A percentile compares a stretch with the other conserved stretches of the same genome.
These are phyloP conservation scores for Orussus abietinus DNA, from an alignment of 1,140 invertebrate genomes.

Conservation along the genomic window DNA sequence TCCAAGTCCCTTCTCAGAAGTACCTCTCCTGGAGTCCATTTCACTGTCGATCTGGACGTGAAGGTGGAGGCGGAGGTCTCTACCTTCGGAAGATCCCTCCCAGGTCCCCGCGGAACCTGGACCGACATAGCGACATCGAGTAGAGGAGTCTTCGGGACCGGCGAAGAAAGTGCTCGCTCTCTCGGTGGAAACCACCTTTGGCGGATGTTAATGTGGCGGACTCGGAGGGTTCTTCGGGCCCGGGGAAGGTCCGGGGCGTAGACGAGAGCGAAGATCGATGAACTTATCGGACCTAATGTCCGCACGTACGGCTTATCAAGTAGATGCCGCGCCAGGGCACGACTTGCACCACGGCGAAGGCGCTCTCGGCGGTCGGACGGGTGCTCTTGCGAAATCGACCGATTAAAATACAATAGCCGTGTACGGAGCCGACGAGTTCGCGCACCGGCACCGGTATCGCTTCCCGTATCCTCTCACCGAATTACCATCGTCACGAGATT, in stretches of 20 bases:
- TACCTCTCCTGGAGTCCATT: too few relatives aligned
- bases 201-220: too few relatives aligned
- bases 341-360: constrained; percentile 17
- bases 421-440: neutral
- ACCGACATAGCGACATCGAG: too few relatives aligned
- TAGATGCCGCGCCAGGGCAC: constrained; percentile 10
- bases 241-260: constrained; percentile 11
- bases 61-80: too few relatives aligned
- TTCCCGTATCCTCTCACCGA: neutral
- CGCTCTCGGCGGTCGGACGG: neutral
- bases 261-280: constrained; percentile 15
- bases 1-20: too few relatives aligned
- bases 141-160: too few relatives aligned
- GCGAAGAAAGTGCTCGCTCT: too few relatives aligned
- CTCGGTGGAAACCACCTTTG: too few relatives aligned
- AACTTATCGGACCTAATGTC: constrained; percentile 29
- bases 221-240: too few relatives aligned
- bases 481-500: constrained; percentile 3
- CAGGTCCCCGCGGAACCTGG: too few relatives aligned
- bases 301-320: constrained; percentile 30
- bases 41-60: too few relatives aligned
- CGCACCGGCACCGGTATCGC: constrained; percentile 1
- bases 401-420: constrained; percentile 10
- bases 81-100: too few relatives aligned
- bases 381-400: constrained; percentile 7